phyloP scores from a whole-genome alignment of 1,140 invertebrate species.

The Aphis craccivora region DNA sequence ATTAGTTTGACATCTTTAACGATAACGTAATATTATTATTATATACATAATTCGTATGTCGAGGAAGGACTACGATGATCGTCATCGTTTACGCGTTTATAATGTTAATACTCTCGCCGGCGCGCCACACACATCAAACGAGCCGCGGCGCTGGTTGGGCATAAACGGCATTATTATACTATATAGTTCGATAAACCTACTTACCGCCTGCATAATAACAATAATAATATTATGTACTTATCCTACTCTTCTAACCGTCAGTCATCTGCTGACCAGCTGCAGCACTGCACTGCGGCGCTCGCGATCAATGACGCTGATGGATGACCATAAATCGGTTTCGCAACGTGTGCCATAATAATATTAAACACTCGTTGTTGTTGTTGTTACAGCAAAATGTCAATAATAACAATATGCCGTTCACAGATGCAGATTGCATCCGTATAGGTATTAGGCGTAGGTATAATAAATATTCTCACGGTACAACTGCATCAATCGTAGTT shows the following conservation, averaged over 20 bases:
- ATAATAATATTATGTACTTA: background rate
- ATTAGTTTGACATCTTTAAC: too few relatives aligned
- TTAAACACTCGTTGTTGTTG: background rate
- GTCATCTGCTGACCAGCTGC: background rate
- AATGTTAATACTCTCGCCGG: background rate
- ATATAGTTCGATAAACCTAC: background rate
- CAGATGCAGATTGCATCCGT: background rate
- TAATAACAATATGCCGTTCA: background rate
- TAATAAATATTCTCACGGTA: background rate
- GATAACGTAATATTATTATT: too few relatives aligned
- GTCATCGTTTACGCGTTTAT: background rate
- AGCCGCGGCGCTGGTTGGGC: background rate
- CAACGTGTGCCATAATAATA: background rate
- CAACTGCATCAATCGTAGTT: background rate
- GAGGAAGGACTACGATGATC: background rate
- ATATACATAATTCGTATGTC: too few relatives aligned
- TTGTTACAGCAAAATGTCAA: background rate
- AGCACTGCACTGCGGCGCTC: background rate
- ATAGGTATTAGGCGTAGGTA: too few relatives aligned
- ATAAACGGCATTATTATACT: background rate
- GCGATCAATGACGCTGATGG: background rate
- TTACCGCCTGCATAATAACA: conserved; percentile 3
- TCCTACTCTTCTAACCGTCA: background rate
- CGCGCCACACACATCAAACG: background rate
- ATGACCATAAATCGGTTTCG: background rate